Evolutionary conservation across 1,140 invertebrate genomes (phyloP).

Genomic region (Micrasema minimum): DNA sequence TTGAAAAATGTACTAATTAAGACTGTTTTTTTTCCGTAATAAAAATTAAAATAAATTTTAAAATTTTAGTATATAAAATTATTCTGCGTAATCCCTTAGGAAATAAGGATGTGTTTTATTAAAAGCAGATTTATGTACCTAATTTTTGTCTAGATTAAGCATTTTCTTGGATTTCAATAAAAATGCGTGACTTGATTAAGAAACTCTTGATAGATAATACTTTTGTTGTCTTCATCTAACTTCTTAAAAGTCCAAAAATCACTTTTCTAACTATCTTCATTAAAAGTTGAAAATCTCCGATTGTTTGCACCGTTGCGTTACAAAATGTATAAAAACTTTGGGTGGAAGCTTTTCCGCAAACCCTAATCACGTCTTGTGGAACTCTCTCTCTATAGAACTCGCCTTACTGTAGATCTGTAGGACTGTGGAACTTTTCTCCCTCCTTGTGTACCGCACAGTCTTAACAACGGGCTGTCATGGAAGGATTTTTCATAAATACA

Average conservation of each 20-base stretch:
- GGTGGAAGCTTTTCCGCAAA: constrained; percentile 17
- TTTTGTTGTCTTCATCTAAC: not conserved
- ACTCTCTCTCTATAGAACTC: constrained; percentile 7
- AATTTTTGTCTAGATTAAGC: too few relatives aligned
- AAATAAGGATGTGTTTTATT: too few relatives aligned
- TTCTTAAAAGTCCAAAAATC: constrained; percentile 14
- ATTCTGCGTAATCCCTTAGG: too few relatives aligned
- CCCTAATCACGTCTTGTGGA: constrained; percentile 25
- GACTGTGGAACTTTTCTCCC: constrained; percentile 3
- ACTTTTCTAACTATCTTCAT: constrained; percentile 29
- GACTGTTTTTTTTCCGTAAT: too few relatives aligned
- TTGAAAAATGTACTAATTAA: too few relatives aligned
- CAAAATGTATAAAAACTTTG: constrained; percentile 31
- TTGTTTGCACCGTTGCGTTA: constrained; percentile 33
- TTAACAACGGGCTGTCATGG: constrained; percentile 35
- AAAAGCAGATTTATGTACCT: too few relatives aligned
- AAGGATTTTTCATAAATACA: constrained; percentile 36
- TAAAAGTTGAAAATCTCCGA: constrained; percentile 31
- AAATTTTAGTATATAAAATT: too few relatives aligned
- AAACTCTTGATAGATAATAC: too few relatives aligned
- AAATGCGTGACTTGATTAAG: too few relatives aligned
- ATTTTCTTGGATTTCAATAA: too few relatives aligned
- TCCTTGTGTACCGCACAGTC: constrained; percentile 30
- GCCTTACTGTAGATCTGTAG: too few relatives aligned
- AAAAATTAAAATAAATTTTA: too few relatives aligned